Percentiles rank a stretch among this genome's conserved stretches.
Evolutionary conservation across 2,888 invertebrate genomes (phyloP).

Genomic region (Hypsopygia costalis): DNA sequence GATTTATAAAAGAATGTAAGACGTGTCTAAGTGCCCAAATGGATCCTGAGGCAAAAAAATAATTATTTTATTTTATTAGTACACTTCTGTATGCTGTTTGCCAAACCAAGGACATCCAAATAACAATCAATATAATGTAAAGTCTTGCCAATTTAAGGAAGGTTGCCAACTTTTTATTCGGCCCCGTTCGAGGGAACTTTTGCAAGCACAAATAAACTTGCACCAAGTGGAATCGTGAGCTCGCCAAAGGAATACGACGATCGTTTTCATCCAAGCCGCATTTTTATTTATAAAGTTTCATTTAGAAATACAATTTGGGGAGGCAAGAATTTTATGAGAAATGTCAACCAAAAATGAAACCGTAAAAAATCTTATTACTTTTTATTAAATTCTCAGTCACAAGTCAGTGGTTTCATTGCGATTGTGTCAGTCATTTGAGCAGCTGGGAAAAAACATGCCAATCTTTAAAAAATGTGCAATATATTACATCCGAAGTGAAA

Average conservation of each 20-base stretch:
- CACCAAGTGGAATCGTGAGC: conserved; percentile 3
- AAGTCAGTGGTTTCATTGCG: too few species aligned
- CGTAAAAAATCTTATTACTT: too few species aligned
- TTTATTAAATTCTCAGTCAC: too few species aligned
- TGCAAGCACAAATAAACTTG: conserved; percentile 12
- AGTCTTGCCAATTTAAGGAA: conserved; percentile 22
- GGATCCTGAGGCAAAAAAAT: too few species aligned
- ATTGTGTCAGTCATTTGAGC: too few species aligned
- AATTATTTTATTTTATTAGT: too few species aligned
- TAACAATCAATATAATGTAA: conserved; percentile 23
- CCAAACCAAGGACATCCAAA: conserved; percentile 22
- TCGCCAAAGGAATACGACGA: background rate
- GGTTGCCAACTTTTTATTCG: conserved; percentile 13
- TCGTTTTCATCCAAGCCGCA: background rate
- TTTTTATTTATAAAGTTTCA: conserved; percentile 6
- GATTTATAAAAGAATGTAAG: too few species aligned
- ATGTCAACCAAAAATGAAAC: conserved; percentile 2
- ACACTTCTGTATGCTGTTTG: too few species aligned
- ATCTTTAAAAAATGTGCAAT: too few species aligned
- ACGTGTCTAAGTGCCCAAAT: too few species aligned
- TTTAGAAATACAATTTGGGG: conserved; percentile 8
- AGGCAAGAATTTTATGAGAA: conserved; percentile 3
- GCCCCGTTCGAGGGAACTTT: conserved; percentile 8
- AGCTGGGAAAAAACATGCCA: too few species aligned
- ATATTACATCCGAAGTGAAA: too few species aligned